These are phyloP conservation scores for Aphyosemion australe DNA, from an alignment of 2,113 vertebrate species.

Conservation along the genomic window DNA sequence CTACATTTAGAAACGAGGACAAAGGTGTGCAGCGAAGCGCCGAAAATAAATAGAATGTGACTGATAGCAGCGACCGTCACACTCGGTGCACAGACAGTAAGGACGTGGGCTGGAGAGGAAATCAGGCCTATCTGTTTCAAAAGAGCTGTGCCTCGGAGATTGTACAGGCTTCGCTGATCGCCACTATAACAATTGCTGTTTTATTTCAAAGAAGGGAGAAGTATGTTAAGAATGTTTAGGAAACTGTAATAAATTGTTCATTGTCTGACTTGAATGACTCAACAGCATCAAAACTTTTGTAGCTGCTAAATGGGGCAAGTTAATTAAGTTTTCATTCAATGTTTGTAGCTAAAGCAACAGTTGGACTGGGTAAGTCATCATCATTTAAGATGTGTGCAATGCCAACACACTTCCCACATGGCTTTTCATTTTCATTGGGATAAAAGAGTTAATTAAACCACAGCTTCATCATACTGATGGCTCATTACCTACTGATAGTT, in stretches of 20 bases:
- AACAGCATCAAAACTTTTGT: background rate
- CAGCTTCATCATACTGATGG: background rate
- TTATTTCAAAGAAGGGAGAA: slow-evolving; percentile 4
- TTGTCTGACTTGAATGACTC: background rate
- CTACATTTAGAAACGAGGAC: slow-evolving; percentile 68
- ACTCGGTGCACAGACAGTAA: slow-evolving; percentile 47
- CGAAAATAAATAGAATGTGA: slow-evolving; percentile 74
- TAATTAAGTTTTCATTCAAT: slow-evolving; percentile 1
- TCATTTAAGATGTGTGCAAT: background rate
- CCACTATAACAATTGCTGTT: slow-evolving; percentile 7
- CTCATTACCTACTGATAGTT: background rate
- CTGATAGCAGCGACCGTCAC: slow-evolving; percentile 67
- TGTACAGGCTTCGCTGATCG: slow-evolving; percentile 12
- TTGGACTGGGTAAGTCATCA: background rate
- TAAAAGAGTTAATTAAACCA: background rate
- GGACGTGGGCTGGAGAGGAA: slow-evolving; percentile 49
- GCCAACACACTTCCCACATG: background rate
- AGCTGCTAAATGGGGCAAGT: background rate
- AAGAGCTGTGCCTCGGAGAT: slow-evolving; percentile 47
- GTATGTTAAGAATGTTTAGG: background rate
- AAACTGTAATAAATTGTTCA: background rate
- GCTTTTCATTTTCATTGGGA: background rate
- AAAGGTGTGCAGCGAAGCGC: slow-evolving; percentile 62
- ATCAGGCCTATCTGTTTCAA: slow-evolving; percentile 48
- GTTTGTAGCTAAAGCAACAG: background rate